Percentiles rank a stretch among this genome's conserved stretches.
These are phyloP conservation scores for Linyphia triangularis DNA, from an alignment of 2,888 invertebrate species.

Conservation along the genomic window DNA sequence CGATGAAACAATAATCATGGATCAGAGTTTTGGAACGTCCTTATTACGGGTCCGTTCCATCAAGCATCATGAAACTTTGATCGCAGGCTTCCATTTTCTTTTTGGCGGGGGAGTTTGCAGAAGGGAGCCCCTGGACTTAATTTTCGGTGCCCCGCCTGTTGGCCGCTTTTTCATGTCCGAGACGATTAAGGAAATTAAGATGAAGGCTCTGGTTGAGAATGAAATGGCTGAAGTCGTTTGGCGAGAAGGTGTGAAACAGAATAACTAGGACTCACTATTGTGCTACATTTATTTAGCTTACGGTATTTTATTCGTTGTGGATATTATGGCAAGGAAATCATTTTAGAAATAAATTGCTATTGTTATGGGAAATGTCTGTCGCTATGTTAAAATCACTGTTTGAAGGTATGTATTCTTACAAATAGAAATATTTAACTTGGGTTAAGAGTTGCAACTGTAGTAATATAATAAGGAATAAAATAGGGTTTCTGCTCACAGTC, in stretches of 20 bases:
- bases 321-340: neutral
- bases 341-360: neutral
- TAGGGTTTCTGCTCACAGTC: neutral
- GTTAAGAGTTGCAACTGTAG: neutral
- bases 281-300: neutral
- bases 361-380: neutral
- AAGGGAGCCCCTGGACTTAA: conserved; percentile 44
- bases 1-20: conserved; percentile 75
- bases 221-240: neutral
- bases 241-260: neutral
- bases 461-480: neutral
- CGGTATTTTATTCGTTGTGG: neutral
- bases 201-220: neutral
- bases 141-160: conserved; percentile 15
- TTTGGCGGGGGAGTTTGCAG: conserved; percentile 25
- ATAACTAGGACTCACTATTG: neutral
- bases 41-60: conserved; percentile 75
- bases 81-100: conserved; percentile 70
- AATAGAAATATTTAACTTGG: neutral
- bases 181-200: conserved; percentile 72
- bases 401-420: neutral
- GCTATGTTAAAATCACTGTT: neutral
- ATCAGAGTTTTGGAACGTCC: conserved; percentile 73
- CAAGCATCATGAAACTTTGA: conserved; percentile 74
- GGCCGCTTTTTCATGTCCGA: conserved; percentile 28